Evolutionary conservation across 1,140 invertebrate genomes (phyloP).

Genomic region (Drosophila rhopaloa): DNA sequence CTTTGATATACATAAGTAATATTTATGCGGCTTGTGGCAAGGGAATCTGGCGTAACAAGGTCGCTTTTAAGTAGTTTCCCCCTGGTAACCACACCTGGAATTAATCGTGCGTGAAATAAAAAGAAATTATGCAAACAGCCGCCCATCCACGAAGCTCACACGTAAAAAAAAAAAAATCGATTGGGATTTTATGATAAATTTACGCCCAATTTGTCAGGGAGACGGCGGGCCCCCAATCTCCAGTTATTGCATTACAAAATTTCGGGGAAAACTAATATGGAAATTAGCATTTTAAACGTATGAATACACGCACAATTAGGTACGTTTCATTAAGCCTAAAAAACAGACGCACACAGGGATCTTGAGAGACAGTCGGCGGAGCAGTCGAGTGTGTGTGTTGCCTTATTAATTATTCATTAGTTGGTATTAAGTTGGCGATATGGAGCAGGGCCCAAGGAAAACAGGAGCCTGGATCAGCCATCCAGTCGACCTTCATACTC

Average conservation of each 20-base stretch:
- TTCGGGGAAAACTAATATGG: conserved; percentile 70
- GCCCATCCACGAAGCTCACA: background rate
- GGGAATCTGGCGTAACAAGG: conserved; percentile 23
- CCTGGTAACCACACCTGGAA: conserved; percentile 38
- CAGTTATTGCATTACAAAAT: conserved; percentile 55
- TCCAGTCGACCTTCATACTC: background rate
- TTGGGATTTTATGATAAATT: conserved; percentile 74
- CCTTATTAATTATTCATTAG: conserved; percentile 83
- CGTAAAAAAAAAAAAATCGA: conserved; percentile 63
- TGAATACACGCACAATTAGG: conserved; percentile 80
- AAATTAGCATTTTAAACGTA: conserved; percentile 83
- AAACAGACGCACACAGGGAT: conserved; percentile 36
- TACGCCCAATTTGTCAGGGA: conserved; percentile 66
- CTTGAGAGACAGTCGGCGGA: conserved; percentile 33
- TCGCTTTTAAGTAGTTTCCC: conserved; percentile 57
- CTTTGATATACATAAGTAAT: conserved; percentile 69
- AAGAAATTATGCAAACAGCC: conserved; percentile 77
- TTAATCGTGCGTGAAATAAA: conserved; percentile 81
- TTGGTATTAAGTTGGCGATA: conserved; percentile 76
- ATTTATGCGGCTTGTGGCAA: conserved; percentile 64
- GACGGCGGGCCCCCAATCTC: background rate
- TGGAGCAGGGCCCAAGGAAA: conserved; percentile 36
- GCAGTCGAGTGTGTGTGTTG: conserved; percentile 44
- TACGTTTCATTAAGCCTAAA: conserved; percentile 74
- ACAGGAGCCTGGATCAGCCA: conserved; percentile 24